A percentile compares a stretch with the other conserved stretches of the same genome.
These are phyloP conservation scores for Lordiphosa stackelbergi DNA, from an alignment of 1,140 invertebrate genomes.

Conservation along the genomic window DNA sequence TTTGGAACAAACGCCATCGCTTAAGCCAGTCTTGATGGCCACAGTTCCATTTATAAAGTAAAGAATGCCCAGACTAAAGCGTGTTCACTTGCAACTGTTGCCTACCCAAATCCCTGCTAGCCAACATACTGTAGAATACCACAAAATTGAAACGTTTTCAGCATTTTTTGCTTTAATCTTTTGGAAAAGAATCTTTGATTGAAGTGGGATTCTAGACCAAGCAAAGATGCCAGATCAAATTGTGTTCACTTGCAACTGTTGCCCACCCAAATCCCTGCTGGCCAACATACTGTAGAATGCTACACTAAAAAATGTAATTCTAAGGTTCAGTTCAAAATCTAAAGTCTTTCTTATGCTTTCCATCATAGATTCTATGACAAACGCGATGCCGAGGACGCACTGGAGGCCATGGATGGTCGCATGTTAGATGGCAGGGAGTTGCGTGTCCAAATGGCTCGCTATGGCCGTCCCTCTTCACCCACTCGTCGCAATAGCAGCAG, in stretches of 20 bases:
- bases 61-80: constrained; percentile 14
- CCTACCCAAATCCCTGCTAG: constrained; percentile 39
- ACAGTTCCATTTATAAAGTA: neutral
- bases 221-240: constrained; percentile 40
- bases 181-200: neutral
- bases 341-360: neutral
- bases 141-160: constrained; percentile 13
- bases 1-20: neutral
- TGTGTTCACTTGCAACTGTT: constrained; percentile 67
- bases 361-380: constrained; percentile 77
- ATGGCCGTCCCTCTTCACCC: constrained; percentile 80
- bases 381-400: no score
- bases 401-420: no score
- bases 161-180: constrained; percentile 2
- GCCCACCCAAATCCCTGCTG: constrained; percentile 59
- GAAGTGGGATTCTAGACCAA: constrained; percentile 7
- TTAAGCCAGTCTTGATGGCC: neutral
- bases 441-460: no score
- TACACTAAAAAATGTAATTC: no score
- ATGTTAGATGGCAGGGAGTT: no score
- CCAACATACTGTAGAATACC: constrained; percentile 36
- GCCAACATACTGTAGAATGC: constrained; percentile 60
- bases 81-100: constrained; percentile 51
- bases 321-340: neutral
- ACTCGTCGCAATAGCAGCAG: constrained; percentile 12